These are phyloP conservation scores for Diploscapter pachys DNA, from an alignment of 1,140 invertebrate species.

Conservation along the genomic window DNA sequence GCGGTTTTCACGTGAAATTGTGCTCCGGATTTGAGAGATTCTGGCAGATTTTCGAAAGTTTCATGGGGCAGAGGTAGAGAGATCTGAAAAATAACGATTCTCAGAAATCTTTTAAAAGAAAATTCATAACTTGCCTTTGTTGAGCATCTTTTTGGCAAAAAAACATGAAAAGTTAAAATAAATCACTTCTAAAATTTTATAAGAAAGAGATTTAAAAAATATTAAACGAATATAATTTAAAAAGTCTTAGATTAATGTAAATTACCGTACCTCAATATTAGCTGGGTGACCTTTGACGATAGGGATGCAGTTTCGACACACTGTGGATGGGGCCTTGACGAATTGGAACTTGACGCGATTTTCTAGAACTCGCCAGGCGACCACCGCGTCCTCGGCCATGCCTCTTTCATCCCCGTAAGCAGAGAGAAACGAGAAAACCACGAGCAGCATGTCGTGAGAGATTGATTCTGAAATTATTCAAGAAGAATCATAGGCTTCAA, in stretches of 20 bases:
- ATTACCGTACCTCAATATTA: slow-evolving; percentile 7
- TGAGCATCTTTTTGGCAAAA: too few species aligned
- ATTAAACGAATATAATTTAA: too few species aligned
- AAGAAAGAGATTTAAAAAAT: too few species aligned
- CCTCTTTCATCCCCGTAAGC: slow-evolving; percentile 38
- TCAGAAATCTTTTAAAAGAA: slow-evolving; percentile 45
- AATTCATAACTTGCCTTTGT: background rate
- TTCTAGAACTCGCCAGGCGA: slow-evolving; percentile 27
- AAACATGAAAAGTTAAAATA: too few species aligned
- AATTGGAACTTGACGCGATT: slow-evolving; percentile 24
- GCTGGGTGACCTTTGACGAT: slow-evolving; percentile 25
- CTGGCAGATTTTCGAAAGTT: slow-evolving; percentile 40
- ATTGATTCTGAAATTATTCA: too few species aligned
- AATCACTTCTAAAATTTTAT: too few species aligned
- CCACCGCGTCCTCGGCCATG: slow-evolving; percentile 37
- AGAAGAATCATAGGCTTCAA: too few species aligned
- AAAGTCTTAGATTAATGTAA: background rate
- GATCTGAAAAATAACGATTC: slow-evolving; percentile 30
- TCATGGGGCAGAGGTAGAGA: slow-evolving; percentile 48
- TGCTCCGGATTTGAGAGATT: slow-evolving; percentile 23
- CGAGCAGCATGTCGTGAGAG: slow-evolving; percentile 20
- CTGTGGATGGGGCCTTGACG: slow-evolving; percentile 34
- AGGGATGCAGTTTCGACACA: slow-evolving; percentile 37
- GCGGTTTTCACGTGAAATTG: slow-evolving; percentile 42
- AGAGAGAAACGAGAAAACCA: slow-evolving; percentile 34